phyloP scores from a whole-genome alignment of 2,888 invertebrate species.

The Carpatolechia fugitivella region DNA sequence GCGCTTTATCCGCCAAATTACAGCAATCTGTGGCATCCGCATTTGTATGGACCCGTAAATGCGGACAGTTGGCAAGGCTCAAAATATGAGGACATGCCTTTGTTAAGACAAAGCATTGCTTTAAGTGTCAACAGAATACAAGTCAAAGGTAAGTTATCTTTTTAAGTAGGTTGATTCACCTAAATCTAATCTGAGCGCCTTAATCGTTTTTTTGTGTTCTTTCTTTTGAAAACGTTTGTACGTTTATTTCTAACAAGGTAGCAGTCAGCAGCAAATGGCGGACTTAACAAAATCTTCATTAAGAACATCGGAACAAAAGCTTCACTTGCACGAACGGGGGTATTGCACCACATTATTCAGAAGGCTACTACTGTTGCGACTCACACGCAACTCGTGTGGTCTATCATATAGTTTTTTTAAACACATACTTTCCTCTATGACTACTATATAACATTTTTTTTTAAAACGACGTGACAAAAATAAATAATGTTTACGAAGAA shows the following conservation, averaged over 20 bases:
- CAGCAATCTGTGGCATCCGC: conserved; percentile 2
- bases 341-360: conserved; percentile 5
- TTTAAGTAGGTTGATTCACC: no score
- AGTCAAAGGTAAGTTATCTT: no score
- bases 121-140: no score
- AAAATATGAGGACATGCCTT: not conserved
- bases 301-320: conserved; percentile 9
- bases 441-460: no score
- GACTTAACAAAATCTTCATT: conserved; percentile 3
- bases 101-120: no score
- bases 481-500: no score
- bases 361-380: not conserved
- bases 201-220: no score
- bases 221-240: no score
- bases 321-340: conserved; percentile 4
- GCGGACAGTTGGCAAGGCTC: not conserved
- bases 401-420: no score
- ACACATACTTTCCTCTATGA: no score
- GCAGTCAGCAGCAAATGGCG: not conserved
- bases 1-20: not conserved
- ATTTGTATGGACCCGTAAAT: not conserved
- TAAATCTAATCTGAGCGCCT: no score
- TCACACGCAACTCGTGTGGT: not conserved
- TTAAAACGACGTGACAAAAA: no score
- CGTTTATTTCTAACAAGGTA: not conserved